Evolutionary conservation across 2,888 invertebrate species (phyloP), one percentile per base, ranked within the genome.

Genomic region (Meteorus cinctellus): DNA sequence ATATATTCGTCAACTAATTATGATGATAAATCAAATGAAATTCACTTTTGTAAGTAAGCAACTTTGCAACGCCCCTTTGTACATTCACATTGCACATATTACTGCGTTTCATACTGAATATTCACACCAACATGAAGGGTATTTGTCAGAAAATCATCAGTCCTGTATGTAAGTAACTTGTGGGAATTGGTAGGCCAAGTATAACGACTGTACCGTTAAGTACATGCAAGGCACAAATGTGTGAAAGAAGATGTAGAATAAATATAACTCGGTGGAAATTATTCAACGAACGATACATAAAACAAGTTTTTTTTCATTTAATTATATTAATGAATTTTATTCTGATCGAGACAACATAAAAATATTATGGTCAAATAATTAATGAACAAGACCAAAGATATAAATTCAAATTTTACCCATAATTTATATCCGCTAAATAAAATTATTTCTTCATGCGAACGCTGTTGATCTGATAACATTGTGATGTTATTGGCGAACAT

Each of bases 121-220:
- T 48, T 67, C 29, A 67, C 48, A 48, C 29, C 31, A 48, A 24
- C 19, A 55, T 55, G 19, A 55, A 14, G 48, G 29, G 16, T 48
- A 48, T 67, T 48, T 72, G 48, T 31, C 60, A 24, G 60, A 59
- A 16, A 55, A 69, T 69, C 34, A 55, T 55, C 19, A 14, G 24
- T 34, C 5, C 19, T 36, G 62, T 69, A 31, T 59, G n/a, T 69
- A 48, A 69, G 66, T 59, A 68, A 65, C 69, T 60, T 76, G 69
- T 76, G 76, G 72, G 72, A 76, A 76, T 76, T 66, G 72, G 68
- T 76, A 72, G 72, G 69, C 72, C 68, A 45, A 72, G 72, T 62
- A 76, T 48, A 72, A 63, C 59, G 62, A 48, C 36, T 34, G 63
- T 76, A 76, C 76, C 76, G 76, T 76, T 76, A 76, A 76, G 63